Percentiles rank a stretch among this genome's conserved stretches.
Evolutionary conservation across 2,797 vertebrate genomes (phyloP).

Genomic region (Gastrophryne carolinensis): DNA sequence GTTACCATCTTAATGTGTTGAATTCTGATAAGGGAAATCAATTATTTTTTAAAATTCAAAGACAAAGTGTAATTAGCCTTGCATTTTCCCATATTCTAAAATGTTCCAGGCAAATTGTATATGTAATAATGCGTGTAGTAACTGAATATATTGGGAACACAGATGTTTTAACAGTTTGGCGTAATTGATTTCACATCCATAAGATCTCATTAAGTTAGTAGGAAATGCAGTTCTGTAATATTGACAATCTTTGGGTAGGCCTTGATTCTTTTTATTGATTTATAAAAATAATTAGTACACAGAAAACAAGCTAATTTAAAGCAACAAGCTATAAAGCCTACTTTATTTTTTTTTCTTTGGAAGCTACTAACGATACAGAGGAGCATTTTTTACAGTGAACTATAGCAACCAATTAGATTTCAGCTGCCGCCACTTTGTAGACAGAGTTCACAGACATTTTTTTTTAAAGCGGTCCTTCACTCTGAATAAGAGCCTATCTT

Average conservation of each 20-base stretch:
- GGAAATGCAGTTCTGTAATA: conserved; percentile 3
- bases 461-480: too few relatives aligned
- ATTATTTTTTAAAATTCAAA: conserved; percentile 5
- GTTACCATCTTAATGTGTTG: neutral
- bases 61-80: conserved; percentile 1
- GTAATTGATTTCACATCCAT: conserved; percentile 23
- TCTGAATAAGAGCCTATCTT: too few relatives aligned
- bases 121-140: conserved; percentile 13
- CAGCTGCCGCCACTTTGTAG: neutral
- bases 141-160: conserved; percentile 4
- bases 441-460: neutral
- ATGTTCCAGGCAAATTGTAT: neutral
- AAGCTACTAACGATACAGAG: neutral
- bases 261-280: neutral
- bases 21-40: neutral
- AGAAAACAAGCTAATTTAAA: neutral
- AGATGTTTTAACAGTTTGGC: neutral
- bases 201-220: conserved; percentile 8
- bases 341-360: neutral
- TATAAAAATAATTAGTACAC: neutral
- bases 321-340: neutral
- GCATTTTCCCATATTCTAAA: conserved; percentile 5
- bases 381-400: neutral
- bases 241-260: neutral
- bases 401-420: neutral